Conservation (phyloP, 2,888 invertebrate species). For the Dryococelus australis region DNA sequence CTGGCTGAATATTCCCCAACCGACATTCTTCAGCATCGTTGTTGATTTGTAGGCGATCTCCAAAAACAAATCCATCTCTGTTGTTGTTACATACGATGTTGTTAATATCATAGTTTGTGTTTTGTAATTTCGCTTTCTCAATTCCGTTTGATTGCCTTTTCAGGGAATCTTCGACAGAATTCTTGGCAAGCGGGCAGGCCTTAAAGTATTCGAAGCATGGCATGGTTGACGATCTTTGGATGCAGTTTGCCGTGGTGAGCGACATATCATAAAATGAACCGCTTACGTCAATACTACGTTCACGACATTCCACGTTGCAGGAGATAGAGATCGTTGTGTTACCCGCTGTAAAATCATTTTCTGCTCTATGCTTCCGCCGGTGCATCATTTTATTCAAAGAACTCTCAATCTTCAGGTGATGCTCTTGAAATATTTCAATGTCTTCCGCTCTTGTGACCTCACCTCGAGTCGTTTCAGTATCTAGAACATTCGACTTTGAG, state of each 20-base stretch:
- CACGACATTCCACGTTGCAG: background rate
- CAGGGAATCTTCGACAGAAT: background rate
- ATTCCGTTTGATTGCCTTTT: background rate
- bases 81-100: background rate
- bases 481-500: background rate
- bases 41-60: background rate
- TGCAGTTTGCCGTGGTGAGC: background rate
- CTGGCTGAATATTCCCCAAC: background rate
- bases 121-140: background rate
- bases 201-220: background rate
- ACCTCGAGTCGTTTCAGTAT: background rate
- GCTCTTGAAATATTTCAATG: slow-evolving; percentile 38
- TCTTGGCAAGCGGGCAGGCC: background rate
- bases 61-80: background rate
- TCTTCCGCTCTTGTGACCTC: slow-evolving; percentile 23
- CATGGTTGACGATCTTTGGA: background rate
- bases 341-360: background rate
- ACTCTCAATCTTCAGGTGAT: slow-evolving; percentile 27
- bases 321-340: background rate
- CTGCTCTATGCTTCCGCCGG: background rate
- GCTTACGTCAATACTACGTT: background rate
- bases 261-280: background rate
- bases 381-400: slow-evolving; percentile 20
- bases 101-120: background rate
- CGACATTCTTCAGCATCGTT: background rate